These are phyloP conservation scores for Neosalanx taihuensis DNA, from an alignment of 2,797 vertebrate species.

Conservation along the genomic window DNA sequence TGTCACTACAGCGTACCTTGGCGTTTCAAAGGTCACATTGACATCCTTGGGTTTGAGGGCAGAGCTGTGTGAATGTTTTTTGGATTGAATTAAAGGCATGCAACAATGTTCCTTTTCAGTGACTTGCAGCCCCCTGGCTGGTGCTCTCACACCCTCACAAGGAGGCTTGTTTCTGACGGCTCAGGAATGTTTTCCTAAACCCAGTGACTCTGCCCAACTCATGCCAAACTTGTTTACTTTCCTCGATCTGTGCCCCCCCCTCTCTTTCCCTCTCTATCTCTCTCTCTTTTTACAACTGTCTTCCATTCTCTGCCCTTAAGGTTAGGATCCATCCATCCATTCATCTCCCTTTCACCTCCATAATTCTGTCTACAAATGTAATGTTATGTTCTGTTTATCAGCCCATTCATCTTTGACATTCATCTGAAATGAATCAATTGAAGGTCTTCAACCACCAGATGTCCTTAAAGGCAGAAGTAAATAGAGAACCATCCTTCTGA, in stretches of 20 bases:
- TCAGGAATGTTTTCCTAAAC: conserved; percentile 81
- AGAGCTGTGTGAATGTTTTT: conserved; percentile 51
- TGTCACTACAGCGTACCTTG: neutral
- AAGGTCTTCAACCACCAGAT: neutral
- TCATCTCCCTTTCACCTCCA: neutral
- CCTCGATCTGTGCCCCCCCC: conserved; percentile 41
- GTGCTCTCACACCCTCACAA: conserved; percentile 59
- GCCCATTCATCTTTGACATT: neutral
- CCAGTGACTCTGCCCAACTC: conserved; percentile 66
- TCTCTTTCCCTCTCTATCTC: conserved; percentile 4
- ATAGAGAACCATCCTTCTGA: neutral
- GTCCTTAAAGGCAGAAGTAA: neutral
- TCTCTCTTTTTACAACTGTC: conserved; percentile 12
- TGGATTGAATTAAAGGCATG: conserved; percentile 61
- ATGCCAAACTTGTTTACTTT: conserved; percentile 71
- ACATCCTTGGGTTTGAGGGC: conserved; percentile 2
- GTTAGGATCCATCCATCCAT: neutral
- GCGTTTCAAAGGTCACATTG: neutral
- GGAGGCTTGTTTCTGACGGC: conserved; percentile 62
- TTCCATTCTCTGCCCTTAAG: neutral
- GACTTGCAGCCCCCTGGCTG: conserved; percentile 69
- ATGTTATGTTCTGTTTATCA: neutral
- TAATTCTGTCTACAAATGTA: no score
- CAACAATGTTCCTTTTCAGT: conserved; percentile 59
- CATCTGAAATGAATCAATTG: neutral